Percentiles rank a stretch among this genome's conserved stretches.
Evolutionary conservation across 2,113 vertebrate genomes (phyloP).

Genomic region (Oostethus manadensis): DNA sequence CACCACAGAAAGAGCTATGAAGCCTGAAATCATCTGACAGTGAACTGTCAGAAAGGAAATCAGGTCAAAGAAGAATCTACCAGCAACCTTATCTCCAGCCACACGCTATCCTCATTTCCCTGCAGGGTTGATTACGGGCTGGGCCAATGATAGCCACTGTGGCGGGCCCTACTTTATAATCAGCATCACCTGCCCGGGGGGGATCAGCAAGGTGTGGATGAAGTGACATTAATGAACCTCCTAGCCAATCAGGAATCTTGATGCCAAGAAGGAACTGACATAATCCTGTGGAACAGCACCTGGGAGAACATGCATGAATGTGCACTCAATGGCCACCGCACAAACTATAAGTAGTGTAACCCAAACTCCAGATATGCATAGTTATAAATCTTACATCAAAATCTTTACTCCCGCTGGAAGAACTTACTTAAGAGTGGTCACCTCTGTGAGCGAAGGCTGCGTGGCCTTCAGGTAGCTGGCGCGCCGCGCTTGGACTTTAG

Average conservation of each 20-base stretch:
- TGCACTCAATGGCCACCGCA: too few species aligned
- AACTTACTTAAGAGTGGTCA: slow-evolving; percentile 86
- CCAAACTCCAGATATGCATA: too few species aligned
- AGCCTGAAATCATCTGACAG: slow-evolving; percentile 8
- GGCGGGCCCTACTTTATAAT: slow-evolving; percentile 37
- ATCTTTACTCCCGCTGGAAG: not conserved
- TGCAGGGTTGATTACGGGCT: slow-evolving; percentile 37
- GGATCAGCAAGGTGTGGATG: slow-evolving; percentile 30
- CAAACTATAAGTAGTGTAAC: too few species aligned
- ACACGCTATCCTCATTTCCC: slow-evolving; percentile 42
- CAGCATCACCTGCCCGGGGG: slow-evolving; percentile 30
- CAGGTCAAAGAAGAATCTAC: slow-evolving; percentile 24
- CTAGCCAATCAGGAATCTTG: slow-evolving; percentile 23
- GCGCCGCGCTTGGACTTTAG: slow-evolving; percentile 88
- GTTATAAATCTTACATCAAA: not conserved
- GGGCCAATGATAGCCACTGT: slow-evolving; percentile 33
- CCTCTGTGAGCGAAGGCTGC: slow-evolving; percentile 93
- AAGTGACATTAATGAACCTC: slow-evolving; percentile 45
- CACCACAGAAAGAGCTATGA: not conserved
- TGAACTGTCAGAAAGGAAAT: slow-evolving; percentile 22
- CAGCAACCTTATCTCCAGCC: slow-evolving; percentile 24
- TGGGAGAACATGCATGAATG: too few species aligned
- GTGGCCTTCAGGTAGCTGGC: slow-evolving; percentile 99
- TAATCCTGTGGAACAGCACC: too few species aligned
- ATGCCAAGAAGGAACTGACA: too few species aligned